A percentile compares a stretch with the other conserved stretches of the same genome.
phyloP scores from a whole-genome alignment of 2,797 vertebrate genomes.

The Phyllotis vaccarum region DNA sequence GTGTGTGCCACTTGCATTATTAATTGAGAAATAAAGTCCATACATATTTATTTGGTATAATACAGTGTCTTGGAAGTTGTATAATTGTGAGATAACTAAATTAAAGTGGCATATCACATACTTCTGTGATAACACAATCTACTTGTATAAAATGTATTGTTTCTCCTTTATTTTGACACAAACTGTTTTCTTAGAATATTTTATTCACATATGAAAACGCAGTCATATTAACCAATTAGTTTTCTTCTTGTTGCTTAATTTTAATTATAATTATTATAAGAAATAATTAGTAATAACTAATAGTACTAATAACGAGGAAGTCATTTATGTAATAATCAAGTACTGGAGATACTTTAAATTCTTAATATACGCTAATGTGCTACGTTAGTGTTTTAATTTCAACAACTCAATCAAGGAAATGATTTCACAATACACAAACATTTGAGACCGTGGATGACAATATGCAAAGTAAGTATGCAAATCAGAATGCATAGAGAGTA shows the following conservation, averaged over 20 bases:
- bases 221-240: background rate
- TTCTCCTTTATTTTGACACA: background rate
- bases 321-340: background rate
- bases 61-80: background rate
- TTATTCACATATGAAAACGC: slow-evolving; percentile 1
- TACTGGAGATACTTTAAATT: background rate
- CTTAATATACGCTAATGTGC: slow-evolving; percentile 2
- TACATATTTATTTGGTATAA: background rate
- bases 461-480: background rate
- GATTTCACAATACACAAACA: background rate
- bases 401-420: slow-evolving; percentile 24
- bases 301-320: background rate
- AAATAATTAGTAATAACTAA: background rate
- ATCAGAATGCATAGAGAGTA: background rate
- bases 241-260: slow-evolving; percentile 32
- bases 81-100: background rate
- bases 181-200: background rate
- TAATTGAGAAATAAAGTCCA: background rate
- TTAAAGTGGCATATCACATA: background rate
- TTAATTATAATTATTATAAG: background rate
- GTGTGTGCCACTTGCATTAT: background rate
- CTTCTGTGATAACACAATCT: background rate
- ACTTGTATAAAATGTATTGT: background rate
- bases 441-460: background rate
- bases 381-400: background rate